Base-by-base conservation (phyloP, 2,888 invertebrate species). In the Chromoteleia sp. region DNA sequence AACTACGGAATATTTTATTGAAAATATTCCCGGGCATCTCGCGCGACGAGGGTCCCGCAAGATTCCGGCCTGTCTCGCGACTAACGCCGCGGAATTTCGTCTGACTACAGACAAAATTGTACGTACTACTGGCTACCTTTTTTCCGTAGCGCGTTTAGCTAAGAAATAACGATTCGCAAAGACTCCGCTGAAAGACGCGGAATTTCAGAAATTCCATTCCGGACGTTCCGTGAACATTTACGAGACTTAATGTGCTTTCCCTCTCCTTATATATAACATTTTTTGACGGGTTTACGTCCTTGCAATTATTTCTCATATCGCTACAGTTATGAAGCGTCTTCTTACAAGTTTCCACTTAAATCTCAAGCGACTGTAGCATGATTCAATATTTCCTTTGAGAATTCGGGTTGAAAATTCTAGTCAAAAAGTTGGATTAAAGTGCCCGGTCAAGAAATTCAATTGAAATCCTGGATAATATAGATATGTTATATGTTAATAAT, bases 1-100 rank as follows among this genome's bases (percentile, higher is more conserved):
- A 74, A 78, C 86, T 84, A 81, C 78, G 81, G 85, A 85, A 87
- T 86, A 85, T 88, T 88, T 86, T 83, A 87, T 84, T 85, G 78
- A 67, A 81, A 87, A 87, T 87, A 87, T 87, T 85, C 68, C 67
- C 63, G 48, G 70, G 63, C 61, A 77, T 73, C 71, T 39, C 67
- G 74, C 52, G 45, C 30, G 25, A 15, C 33, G 56, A 63, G 52
- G 80, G 81, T 82, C 84, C 84, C 85, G 71, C 43, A 84, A 85
- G 87, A 88, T 88, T 89, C 80, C 81, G 70, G 77, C 56, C 52
- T 65, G 67, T 73, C 75, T 56, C 59, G 54, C 25, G 65, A 63
- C 84, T 84, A 84, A 85, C 85, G 77, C 74, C 76, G 77, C 78
- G 84, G 86, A 88, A 89, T 88, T 86, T 81, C 14, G 5, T 14